A percentile compares a stretch with the other conserved stretches of the same genome.
These are phyloP conservation scores for Sinocyclocheilus anshuiensis DNA, from an alignment of 2,113 vertebrate genomes.

Conservation along the genomic window DNA sequence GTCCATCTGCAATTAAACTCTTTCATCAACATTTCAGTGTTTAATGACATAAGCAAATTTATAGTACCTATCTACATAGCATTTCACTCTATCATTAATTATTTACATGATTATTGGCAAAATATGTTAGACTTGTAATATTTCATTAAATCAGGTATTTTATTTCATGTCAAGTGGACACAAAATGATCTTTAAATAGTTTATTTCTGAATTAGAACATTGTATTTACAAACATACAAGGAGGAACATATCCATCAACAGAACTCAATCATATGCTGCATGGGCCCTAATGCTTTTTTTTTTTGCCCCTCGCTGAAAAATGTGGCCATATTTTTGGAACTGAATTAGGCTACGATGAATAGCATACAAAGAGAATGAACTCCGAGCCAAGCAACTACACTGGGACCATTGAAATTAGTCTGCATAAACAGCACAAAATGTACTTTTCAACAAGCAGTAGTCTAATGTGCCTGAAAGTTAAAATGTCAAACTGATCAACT, in stretches of 20 bases:
- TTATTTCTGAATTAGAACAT: no score
- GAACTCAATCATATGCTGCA: conserved; percentile 33
- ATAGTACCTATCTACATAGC: no score
- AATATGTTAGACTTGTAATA: neutral
- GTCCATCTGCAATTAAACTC: no score
- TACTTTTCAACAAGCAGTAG: neutral
- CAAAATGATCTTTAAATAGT: no score
- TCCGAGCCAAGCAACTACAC: conserved; percentile 47
- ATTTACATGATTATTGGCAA: neutral
- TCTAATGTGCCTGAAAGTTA: no score
- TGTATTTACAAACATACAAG: no score
- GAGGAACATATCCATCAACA: conserved; percentile 53
- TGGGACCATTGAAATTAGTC: conserved; percentile 59
- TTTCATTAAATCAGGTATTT: neutral
- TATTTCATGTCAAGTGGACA: no score
- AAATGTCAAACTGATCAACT: no score
- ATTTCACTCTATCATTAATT: no score
- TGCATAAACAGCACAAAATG: conserved; percentile 42
- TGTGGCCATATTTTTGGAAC: conserved; percentile 38
- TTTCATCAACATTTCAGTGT: no score
- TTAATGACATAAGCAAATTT: no score
- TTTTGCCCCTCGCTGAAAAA: conserved; percentile 51
- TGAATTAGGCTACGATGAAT: conserved; percentile 55
- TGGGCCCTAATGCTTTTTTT: conserved; percentile 31
- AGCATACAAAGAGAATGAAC: conserved; percentile 54